Evolutionary conservation across 2,888 invertebrate genomes (phyloP).

Genomic region (Oscheius sp.): DNA sequence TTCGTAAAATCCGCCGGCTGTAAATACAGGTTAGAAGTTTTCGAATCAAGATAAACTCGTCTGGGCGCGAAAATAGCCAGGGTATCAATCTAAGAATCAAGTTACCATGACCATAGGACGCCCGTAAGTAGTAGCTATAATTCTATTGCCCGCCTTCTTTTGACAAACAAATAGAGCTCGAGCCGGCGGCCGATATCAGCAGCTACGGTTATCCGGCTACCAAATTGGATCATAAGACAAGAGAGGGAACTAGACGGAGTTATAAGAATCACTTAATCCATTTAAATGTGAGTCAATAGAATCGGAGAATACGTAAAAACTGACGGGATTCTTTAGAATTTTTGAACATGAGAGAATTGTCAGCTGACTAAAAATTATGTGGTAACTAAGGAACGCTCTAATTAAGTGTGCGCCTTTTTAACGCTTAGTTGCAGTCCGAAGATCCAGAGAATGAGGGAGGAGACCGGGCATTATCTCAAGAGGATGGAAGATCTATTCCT

Average conservation of each 20-base stretch:
- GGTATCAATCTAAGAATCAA: no score
- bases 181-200: background rate
- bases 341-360: background rate
- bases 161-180: conserved; percentile 19
- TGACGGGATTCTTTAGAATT: conserved; percentile 9
- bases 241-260: background rate
- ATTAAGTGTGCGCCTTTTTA: conserved; percentile 9
- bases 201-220: no score
- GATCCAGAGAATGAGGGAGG: background rate
- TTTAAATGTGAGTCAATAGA: background rate
- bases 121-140: background rate
- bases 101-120: no score
- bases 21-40: no score
- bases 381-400: conserved; percentile 5
- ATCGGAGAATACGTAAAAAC: background rate
- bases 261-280: background rate
- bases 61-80: no score
- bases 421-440: background rate
- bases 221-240: background rate
- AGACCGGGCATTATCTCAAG: background rate
- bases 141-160: conserved; percentile 23
- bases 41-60: no score
- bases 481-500: no score
- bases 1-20: background rate
- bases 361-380: conserved; percentile 8